A percentile compares a stretch with the other conserved stretches of the same genome.
Conservation (phyloP, 2,888 invertebrate species). For the Bembecia ichneumoniformis region DNA sequence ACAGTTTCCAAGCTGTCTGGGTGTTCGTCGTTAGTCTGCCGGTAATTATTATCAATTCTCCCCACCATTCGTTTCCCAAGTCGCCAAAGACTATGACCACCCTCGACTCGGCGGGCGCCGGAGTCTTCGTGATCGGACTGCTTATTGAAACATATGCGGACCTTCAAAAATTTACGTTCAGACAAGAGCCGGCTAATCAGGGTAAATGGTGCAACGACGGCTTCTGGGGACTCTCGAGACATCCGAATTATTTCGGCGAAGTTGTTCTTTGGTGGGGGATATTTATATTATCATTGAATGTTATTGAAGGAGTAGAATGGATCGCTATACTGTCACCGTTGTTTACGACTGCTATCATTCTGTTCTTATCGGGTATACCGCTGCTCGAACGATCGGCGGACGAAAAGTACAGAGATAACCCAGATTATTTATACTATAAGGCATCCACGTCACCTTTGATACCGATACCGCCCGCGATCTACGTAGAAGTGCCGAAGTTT, state of each 20-base stretch:
- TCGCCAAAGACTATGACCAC: constrained; percentile 90
- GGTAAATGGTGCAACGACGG: constrained; percentile 95
- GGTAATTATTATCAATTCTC: constrained; percentile 91
- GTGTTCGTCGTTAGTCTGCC: constrained; percentile 92
- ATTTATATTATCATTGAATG: constrained; percentile 89
- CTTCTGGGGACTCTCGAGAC: constrained; percentile 89
- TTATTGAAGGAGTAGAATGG: constrained; percentile 89
- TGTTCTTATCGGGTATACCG: constrained; percentile 93
- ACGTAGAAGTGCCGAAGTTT: constrained; percentile 87
- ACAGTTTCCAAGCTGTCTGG: constrained; percentile 94
- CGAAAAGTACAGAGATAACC: constrained; percentile 88
- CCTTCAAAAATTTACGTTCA: constrained; percentile 91
- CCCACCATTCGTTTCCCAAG: constrained; percentile 80
- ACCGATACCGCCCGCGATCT: constrained; percentile 89
- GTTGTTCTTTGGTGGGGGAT: constrained; percentile 95
- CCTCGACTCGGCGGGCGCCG: constrained; percentile 87
- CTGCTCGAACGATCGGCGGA: constrained; percentile 89
- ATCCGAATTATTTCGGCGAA: constrained; percentile 96
- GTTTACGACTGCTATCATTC: constrained; percentile 88
- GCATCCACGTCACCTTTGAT: constrained; percentile 90
- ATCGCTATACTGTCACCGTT: constrained; percentile 88
- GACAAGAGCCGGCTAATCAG: constrained; percentile 89
- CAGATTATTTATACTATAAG: constrained; percentile 90
- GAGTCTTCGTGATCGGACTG: constrained; percentile 87
- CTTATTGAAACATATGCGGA: constrained; percentile 92